Evolutionary conservation across 2,888 invertebrate genomes (phyloP).

Genomic region (Myopa tessellatipennis): DNA sequence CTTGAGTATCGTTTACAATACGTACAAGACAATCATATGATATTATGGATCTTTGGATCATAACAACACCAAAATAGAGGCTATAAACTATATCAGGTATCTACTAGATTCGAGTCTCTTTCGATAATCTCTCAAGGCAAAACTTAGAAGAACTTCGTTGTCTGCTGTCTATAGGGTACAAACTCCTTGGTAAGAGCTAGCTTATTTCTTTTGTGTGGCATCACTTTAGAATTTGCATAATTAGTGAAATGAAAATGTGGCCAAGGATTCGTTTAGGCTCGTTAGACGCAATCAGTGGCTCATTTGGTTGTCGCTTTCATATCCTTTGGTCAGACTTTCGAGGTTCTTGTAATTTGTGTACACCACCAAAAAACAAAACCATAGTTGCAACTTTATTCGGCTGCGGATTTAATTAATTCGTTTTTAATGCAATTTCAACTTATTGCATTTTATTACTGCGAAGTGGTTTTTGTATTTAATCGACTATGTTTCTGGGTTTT

Average conservation of each 20-base stretch:
- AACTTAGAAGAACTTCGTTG: not conserved
- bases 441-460: not conserved
- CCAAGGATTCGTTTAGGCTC: not conserved
- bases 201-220: not conserved
- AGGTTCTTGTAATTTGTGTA: not conserved
- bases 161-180: not conserved
- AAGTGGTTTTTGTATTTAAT: not conserved
- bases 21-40: too few species aligned
- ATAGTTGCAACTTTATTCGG: constrained; percentile 31
- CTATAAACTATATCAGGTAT: too few species aligned
- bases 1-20: too few species aligned
- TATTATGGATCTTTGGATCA: too few species aligned
- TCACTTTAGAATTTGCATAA: constrained; percentile 23
- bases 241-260: constrained; percentile 16
- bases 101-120: too few species aligned
- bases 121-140: too few species aligned
- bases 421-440: constrained; percentile 48
- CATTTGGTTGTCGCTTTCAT: not conserved
- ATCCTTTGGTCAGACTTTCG: not conserved
- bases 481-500: not conserved
- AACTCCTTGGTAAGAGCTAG: not conserved
- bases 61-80: too few species aligned
- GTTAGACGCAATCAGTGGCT: not conserved
- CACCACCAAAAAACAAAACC: constrained; percentile 11
- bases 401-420: constrained; percentile 51